Evolutionary conservation across 2,113 vertebrate genomes (phyloP).

Genomic region (Isichthys henryi): DNA sequence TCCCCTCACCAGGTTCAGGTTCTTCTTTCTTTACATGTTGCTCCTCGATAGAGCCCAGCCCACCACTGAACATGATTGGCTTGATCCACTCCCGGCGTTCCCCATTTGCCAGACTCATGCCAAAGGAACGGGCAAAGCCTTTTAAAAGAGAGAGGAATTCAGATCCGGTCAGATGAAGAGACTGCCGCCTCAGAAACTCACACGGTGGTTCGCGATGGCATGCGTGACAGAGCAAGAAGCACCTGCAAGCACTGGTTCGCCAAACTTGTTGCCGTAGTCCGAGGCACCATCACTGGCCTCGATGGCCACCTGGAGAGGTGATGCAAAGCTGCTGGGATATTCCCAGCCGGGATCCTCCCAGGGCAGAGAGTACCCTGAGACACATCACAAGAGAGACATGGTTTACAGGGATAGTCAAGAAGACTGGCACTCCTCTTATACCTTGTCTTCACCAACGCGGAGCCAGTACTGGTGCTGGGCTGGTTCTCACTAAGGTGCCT

Average conservation of each 20-base stretch:
- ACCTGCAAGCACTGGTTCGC: conserved; percentile 83
- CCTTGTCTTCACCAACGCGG: background rate
- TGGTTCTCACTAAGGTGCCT: background rate
- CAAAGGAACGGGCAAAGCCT: conserved; percentile 88
- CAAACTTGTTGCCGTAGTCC: conserved; percentile 91
- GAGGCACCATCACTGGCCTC: conserved; percentile 87
- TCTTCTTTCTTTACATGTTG: conserved; percentile 67
- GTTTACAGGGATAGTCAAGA: background rate
- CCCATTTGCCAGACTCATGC: conserved; percentile 64
- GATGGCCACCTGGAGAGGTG: conserved; percentile 76
- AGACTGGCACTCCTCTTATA: background rate
- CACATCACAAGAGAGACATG: background rate
- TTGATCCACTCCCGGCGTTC: conserved; percentile 87
- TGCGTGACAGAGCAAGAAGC: background rate
- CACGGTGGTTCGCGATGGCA: background rate
- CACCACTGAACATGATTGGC: conserved; percentile 92
- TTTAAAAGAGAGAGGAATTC: background rate
- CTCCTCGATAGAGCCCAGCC: conserved; percentile 78
- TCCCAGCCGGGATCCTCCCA: conserved; percentile 76
- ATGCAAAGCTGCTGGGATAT: conserved; percentile 76
- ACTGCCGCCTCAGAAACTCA: background rate
- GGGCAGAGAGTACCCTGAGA: conserved; percentile 69
- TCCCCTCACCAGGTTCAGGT: conserved; percentile 61
- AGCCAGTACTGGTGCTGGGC: background rate
- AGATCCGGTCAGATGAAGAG: background rate